Evolutionary conservation across 2,888 invertebrate species (phyloP).

Genomic region (Pilophorus perplexus): DNA sequence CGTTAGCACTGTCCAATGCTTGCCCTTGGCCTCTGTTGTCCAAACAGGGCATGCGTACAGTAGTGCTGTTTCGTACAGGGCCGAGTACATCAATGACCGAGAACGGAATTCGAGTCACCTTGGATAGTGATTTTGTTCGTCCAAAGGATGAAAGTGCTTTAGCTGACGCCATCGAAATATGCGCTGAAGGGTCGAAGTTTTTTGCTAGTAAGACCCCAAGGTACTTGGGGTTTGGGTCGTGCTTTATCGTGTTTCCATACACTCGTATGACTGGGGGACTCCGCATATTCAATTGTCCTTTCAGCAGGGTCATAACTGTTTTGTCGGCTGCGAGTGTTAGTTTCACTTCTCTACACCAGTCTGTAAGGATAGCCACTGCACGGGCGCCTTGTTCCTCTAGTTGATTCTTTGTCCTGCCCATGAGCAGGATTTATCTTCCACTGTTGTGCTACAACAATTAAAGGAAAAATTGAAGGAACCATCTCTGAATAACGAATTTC

Average conservation of each 20-base stretch:
- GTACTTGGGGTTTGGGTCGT: neutral
- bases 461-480: too few relatives aligned
- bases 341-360: conserved; percentile 11
- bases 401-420: too few relatives aligned
- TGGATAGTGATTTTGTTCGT: neutral
- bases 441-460: too few relatives aligned
- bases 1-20: neutral
- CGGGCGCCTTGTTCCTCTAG: neutral
- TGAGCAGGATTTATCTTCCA: too few relatives aligned
- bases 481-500: too few relatives aligned
- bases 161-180: neutral
- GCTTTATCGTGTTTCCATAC: neutral
- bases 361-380: neutral
- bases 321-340: conserved; percentile 3
- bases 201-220: conserved; percentile 12
- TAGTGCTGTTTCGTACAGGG: conserved; percentile 6
- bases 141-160: conserved; percentile 14
- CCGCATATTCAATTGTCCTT: conserved; percentile 1
- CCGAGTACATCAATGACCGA: conserved; percentile 7
- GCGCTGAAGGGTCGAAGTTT: neutral
- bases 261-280: conserved; percentile 7
- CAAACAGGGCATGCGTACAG: conserved; percentile 26
- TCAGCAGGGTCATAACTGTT: conserved; percentile 6
- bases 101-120: conserved; percentile 2
- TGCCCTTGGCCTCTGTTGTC: neutral